Evolutionary conservation across 2,113 vertebrate species (phyloP).

Genomic region (Trogon melanurus): DNA sequence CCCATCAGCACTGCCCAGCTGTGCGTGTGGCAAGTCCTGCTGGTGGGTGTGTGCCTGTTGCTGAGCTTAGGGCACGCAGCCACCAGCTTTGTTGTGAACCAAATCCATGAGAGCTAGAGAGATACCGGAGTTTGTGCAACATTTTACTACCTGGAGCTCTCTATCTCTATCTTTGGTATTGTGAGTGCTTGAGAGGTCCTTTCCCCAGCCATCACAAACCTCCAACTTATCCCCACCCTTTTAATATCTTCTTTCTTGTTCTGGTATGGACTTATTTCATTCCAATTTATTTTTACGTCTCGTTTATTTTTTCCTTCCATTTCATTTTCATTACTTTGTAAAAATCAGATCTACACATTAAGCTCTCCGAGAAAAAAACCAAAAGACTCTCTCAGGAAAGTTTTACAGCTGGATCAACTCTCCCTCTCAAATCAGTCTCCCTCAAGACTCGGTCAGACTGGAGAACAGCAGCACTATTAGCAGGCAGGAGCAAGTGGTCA

Average conservation of each 20-base stretch:
- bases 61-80: not conserved
- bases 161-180: not conserved
- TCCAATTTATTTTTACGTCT: not conserved
- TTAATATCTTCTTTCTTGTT: not conserved
- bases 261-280: not conserved
- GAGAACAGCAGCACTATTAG: not conserved
- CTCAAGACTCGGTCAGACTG: accelerated
- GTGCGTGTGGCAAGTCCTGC: not conserved
- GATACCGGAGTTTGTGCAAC: no score
- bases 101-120: not conserved
- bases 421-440: not conserved
- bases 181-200: not conserved
- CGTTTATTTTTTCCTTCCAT: not conserved
- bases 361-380: not conserved
- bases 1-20: not conserved
- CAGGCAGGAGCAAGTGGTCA: not conserved
- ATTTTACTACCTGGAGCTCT: not conserved
- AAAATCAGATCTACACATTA: not conserved
- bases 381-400: not conserved
- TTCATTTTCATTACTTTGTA: not conserved
- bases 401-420: not conserved
- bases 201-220: not conserved
- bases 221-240: not conserved
- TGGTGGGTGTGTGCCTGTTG: not conserved
- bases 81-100: not conserved